Percentiles rank a stretch among this genome's conserved stretches.
Conservation (phyloP, 2,888 invertebrate genomes). For the Deilephila elpenor region DNA sequence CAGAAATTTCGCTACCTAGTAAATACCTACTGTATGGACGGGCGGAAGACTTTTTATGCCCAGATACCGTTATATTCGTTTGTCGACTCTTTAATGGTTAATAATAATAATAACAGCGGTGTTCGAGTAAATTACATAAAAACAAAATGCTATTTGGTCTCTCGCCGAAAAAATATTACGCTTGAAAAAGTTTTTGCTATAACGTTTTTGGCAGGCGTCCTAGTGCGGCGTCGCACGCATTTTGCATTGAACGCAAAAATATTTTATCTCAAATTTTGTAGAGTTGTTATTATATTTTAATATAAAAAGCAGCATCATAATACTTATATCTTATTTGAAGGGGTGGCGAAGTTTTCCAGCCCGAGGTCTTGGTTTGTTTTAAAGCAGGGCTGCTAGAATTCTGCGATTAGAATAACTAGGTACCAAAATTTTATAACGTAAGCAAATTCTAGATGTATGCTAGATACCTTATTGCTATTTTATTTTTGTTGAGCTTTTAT, state of each 20-base stretch:
- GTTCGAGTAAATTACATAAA: not conserved
- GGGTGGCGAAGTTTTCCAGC: conserved; percentile 13
- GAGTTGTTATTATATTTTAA: conserved; percentile 2
- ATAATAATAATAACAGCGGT: not conserved
- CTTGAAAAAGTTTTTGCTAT: conserved; percentile 54
- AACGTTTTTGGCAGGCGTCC: conserved; percentile 58
- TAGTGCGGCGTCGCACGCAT: not conserved
- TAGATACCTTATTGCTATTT: too few species aligned
- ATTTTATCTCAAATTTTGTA: not conserved
- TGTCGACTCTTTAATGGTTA: too few species aligned
- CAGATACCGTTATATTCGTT: too few species aligned
- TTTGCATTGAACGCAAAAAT: not conserved
- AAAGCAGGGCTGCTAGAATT: not conserved
- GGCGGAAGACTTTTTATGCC: too few species aligned
- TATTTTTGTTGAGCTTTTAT: too few species aligned
- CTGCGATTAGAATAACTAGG: not conserved
- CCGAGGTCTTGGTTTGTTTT: not conserved
- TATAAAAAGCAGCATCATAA: not conserved
- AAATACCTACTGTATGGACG: too few species aligned
- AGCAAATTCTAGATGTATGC: too few species aligned
- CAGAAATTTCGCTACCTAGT: too few species aligned
- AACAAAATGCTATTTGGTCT: not conserved
- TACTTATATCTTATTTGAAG: not conserved
- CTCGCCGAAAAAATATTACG: conserved; percentile 39
- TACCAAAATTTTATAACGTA: too few species aligned